phyloP scores from a whole-genome alignment of 2,113 vertebrate species.

The Rattus norvegicus region GRCr8 NC_086023.1:54762001-54762500 shows the following conservation, averaged over 20 bases:
- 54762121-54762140: neutral
- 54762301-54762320: neutral
- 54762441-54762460: neutral
- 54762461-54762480: too few species aligned
- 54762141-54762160: neutral
- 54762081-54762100: neutral
- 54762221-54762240: neutral
- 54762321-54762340: neutral
- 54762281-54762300: neutral
- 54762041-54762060: neutral
- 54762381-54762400: neutral
- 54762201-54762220: neutral
- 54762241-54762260: neutral
- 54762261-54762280: neutral
- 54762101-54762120: neutral
- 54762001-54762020: accelerated
- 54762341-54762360: neutral
- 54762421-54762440: too few species aligned
- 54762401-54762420: too few species aligned
- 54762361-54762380: neutral
- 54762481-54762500: neutral
- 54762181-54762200: conserved; percentile 3
- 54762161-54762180: neutral
- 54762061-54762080: neutral
- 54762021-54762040: accelerated